Percentiles rank a stretch among this genome's conserved stretches.
phyloP scores from a whole-genome alignment of 2,888 invertebrate species.

The Icerya purchasi region DNA sequence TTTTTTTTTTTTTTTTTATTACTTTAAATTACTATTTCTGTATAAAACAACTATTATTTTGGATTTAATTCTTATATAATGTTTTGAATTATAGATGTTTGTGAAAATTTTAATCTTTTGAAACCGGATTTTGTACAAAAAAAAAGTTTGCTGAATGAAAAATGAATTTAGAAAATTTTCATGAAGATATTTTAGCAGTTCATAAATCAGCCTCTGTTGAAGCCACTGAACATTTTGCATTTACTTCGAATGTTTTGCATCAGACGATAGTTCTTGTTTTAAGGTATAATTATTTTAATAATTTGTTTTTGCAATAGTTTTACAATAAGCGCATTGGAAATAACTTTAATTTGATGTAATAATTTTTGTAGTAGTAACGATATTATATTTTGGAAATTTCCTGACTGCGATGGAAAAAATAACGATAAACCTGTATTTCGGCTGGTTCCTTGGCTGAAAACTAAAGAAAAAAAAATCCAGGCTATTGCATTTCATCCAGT shows the following conservation, averaged over 20 bases:
- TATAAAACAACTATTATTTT: too few relatives aligned
- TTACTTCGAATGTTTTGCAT: background rate
- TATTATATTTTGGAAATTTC: background rate
- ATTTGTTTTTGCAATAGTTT: too few relatives aligned
- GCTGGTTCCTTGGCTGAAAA: constrained; percentile 10
- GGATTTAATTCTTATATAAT: too few relatives aligned
- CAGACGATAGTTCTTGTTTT: background rate
- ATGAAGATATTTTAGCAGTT: background rate
- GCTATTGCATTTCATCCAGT: constrained; percentile 11
- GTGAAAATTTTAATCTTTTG: too few relatives aligned
- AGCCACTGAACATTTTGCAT: background rate
- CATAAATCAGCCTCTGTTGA: background rate
- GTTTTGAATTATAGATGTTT: too few relatives aligned
- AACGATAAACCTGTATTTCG: background rate
- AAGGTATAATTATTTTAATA: too few relatives aligned
- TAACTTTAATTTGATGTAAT: background rate
- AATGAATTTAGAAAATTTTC: background rate
- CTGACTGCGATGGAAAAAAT: background rate
- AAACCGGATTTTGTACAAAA: too few relatives aligned
- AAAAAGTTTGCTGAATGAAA: background rate
- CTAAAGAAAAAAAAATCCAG: constrained; percentile 5
- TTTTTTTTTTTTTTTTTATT: too few relatives aligned
- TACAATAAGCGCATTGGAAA: too few relatives aligned
- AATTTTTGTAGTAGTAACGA: background rate
- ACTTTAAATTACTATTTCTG: too few relatives aligned